Evolutionary conservation across 1,140 invertebrate species (phyloP), one percentile per base, ranked within the genome.

Genomic region (Stegodyphus mimosarum): DNA sequence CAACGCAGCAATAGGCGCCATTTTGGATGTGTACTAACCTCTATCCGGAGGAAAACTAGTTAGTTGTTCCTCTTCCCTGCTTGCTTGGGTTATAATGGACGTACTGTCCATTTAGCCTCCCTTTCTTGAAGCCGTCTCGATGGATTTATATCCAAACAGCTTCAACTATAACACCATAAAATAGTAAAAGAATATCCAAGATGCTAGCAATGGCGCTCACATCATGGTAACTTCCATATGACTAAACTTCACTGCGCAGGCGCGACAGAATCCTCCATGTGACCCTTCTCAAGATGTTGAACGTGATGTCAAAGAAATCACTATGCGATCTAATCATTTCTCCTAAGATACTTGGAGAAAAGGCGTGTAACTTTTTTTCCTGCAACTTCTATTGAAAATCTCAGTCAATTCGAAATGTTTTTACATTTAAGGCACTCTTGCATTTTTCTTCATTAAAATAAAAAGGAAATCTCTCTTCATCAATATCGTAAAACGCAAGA

Each of bases 21-120:
- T 87, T 81, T 87, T 87, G 60, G 50, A 66, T 52, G 86, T 87
- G 74, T 51, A 88, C 94, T 93, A 94, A 97, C 96, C 95, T 96
- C 96, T 96, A 92, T 96, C 95, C 92, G 94, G 93, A 91, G 94
- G 93, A 93, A 95, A 95, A 93, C 94, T 96, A 92, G 95, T 96
- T 92, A 96, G 94, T 93, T 95, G 95, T 93, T 97, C 96, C 93
- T 97, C 96, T 94, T 98, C 96, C 92, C 96, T 94, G 92, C 94
- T 96, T 93, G 97, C 96, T 94, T 97, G 96, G 92, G 96, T 97
- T 92, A 97, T 97, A 94, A 98, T 97, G 94, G 96, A 97, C 95
- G 96, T 95, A 94, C 95, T 95, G 95, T 97, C 96, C 96, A 97
- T 98, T 95, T 94, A 95, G 94, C 64, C 78, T 73, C 75, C 78